phyloP scores from a whole-genome alignment of 2,888 invertebrate genomes.

The Stramonita haemastoma region DNA sequence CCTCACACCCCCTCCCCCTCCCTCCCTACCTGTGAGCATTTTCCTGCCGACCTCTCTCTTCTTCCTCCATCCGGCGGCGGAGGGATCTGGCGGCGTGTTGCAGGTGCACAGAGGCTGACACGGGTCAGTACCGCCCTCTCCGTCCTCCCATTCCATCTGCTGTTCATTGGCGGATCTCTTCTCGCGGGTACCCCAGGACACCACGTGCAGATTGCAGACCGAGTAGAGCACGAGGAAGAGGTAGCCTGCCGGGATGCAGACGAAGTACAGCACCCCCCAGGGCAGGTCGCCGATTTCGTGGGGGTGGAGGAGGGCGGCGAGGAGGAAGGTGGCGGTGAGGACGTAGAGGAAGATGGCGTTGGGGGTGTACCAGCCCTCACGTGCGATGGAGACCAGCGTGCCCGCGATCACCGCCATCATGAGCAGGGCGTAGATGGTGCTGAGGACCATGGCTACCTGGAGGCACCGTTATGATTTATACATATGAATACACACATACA shows the following conservation, averaged over 20 bases:
- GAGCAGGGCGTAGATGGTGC: conserved; percentile 96
- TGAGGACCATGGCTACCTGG: conserved; percentile 66
- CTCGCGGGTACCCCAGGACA: conserved; percentile 96
- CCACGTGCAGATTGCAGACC: conserved; percentile 94
- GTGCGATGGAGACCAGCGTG: conserved; percentile 95
- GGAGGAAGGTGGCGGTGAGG: conserved; percentile 92
- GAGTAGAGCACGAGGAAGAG: conserved; percentile 93
- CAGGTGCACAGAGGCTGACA: conserved; percentile 39
- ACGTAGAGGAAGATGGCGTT: conserved; percentile 57
- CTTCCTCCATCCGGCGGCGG: conserved; percentile 36
- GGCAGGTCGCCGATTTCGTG: conserved; percentile 84
- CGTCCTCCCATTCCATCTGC: conserved; percentile 38
- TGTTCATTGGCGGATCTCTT: conserved; percentile 44
- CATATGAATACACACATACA: no score
- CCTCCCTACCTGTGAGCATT: conserved; percentile 18
- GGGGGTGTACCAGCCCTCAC: conserved; percentile 85
- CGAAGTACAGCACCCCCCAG: conserved; percentile 87
- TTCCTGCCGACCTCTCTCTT: conserved; percentile 29
- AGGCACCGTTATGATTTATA: conserved; percentile 79
- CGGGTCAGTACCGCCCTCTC: not conserved
- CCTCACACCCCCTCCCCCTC: not conserved
- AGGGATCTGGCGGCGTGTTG: conserved; percentile 40
- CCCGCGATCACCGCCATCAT: conserved; percentile 99
- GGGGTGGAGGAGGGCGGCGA: conserved; percentile 97
- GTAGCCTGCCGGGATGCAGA: conserved; percentile 96